Conservation (phyloP, 2,113 vertebrate species). For the Lonchura striata region DNA sequence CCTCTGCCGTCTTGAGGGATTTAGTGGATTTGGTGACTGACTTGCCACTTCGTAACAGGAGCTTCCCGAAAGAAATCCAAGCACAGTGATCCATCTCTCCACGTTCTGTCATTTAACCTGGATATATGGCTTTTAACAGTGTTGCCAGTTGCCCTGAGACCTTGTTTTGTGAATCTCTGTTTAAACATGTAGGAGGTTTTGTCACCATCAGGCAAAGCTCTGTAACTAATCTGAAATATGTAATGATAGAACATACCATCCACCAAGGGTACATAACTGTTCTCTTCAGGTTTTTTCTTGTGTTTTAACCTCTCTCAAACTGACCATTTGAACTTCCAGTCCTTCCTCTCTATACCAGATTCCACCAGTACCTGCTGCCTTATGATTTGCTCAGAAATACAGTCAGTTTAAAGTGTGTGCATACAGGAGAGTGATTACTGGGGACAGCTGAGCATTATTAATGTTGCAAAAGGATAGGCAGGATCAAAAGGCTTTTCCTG, state of each 20-base stretch:
- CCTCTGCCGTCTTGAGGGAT: background rate
- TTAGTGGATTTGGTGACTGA: background rate
- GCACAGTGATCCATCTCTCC: background rate
- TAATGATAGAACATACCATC: background rate
- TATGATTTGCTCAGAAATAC: background rate
- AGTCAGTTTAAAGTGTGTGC: background rate
- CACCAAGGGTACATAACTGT: background rate
- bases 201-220: background rate
- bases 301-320: background rate
- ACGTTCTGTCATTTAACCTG: background rate
- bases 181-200: background rate
- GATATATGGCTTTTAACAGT: background rate
- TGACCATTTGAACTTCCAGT: background rate
- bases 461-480: background rate
- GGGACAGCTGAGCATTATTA: background rate
- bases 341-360: background rate
- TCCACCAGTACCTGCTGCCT: background rate
- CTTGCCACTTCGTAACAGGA: background rate
- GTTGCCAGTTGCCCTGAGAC: background rate
- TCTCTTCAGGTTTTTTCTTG: background rate
- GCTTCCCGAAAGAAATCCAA: background rate
- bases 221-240: background rate
- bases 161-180: background rate
- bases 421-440: background rate
- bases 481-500: background rate